Percentiles rank a stretch among this genome's conserved stretches.
These are phyloP conservation scores for Hephaestus fuliginosus DNA, from an alignment of 2,797 vertebrate genomes.

Conservation along the genomic window DNA sequence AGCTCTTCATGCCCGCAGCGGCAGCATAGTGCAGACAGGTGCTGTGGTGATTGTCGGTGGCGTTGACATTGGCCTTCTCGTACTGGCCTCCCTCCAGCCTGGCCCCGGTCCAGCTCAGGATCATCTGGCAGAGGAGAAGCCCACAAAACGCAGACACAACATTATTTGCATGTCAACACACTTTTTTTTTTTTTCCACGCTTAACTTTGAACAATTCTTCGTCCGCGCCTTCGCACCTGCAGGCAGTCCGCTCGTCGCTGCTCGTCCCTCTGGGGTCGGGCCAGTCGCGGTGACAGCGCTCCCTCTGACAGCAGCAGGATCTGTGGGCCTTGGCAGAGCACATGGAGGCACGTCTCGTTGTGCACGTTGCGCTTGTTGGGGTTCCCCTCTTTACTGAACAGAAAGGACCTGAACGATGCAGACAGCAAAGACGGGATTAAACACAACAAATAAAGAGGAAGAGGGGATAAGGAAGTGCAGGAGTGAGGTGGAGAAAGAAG, in stretches of 20 bases:
- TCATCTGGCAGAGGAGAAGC: conserved; percentile 87
- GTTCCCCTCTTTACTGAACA: conserved; percentile 98
- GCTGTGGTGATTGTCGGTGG: conserved; percentile 97
- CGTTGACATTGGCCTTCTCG: conserved; percentile 95
- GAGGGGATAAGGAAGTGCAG: background rate
- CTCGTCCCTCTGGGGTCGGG: conserved; percentile 93
- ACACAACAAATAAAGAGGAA: background rate
- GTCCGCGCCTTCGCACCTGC: conserved; percentile 65
- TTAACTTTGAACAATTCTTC: background rate
- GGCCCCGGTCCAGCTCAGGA: conserved; percentile 98
- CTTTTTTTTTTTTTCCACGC: background rate
- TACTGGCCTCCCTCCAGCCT: conserved; percentile 96
- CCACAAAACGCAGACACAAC: conserved; percentile 13
- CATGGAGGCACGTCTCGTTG: conserved; percentile 98
- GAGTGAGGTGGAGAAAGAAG: background rate
- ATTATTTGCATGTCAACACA: background rate
- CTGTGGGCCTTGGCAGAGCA: conserved; percentile 97
- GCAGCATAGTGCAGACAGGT: conserved; percentile 97
- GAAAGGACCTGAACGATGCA: conserved; percentile 90
- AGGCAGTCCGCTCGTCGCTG: conserved; percentile 93
- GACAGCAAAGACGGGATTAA: background rate
- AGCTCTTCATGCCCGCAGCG: conserved; percentile 98
- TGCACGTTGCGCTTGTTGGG: conserved; percentile 98
- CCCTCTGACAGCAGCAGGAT: conserved; percentile 95
- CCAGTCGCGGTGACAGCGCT: conserved; percentile 93